phyloP scores from a whole-genome alignment of 2,888 invertebrate genomes.

The Torymus tubicola region DNA sequence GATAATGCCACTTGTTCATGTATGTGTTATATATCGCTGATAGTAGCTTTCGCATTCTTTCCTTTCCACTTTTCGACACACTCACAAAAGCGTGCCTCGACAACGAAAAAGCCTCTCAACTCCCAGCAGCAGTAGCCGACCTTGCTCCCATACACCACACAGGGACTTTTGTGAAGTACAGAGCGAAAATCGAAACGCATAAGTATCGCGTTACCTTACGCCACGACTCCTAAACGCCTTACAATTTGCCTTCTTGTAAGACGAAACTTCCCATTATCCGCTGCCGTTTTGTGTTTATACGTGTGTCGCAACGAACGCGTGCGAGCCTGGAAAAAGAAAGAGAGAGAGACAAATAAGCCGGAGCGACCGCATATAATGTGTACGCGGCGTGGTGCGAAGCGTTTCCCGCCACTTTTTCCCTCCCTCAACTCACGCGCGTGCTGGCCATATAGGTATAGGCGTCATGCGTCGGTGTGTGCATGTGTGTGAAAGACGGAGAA shows the following conservation, averaged over 20 bases:
- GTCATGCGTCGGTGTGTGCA: too few relatives aligned
- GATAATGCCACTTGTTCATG: too few relatives aligned
- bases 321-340: neutral
- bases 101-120: neutral
- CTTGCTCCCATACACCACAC: too few relatives aligned
- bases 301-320: neutral
- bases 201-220: conserved; percentile 14
- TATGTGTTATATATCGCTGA: neutral
- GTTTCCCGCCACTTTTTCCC: conserved; percentile 58
- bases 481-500: too few relatives aligned
- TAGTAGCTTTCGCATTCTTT: conserved; percentile 4
- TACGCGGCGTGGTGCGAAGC: neutral
- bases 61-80: neutral
- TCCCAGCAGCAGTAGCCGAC: too few relatives aligned
- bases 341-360: neutral
- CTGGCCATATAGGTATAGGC: too few relatives aligned
- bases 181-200: conserved; percentile 21
- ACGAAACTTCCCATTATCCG: conserved; percentile 27
- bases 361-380: neutral
- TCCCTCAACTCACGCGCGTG: conserved; percentile 4
- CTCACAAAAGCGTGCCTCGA: neutral
- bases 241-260: conserved; percentile 48
- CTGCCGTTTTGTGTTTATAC: conserved; percentile 4
- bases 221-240: conserved; percentile 38
- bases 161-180: too few relatives aligned